These are phyloP conservation scores for Parelbella ahira DNA, from an alignment of 2,888 invertebrate genomes.

Conservation along the genomic window DNA sequence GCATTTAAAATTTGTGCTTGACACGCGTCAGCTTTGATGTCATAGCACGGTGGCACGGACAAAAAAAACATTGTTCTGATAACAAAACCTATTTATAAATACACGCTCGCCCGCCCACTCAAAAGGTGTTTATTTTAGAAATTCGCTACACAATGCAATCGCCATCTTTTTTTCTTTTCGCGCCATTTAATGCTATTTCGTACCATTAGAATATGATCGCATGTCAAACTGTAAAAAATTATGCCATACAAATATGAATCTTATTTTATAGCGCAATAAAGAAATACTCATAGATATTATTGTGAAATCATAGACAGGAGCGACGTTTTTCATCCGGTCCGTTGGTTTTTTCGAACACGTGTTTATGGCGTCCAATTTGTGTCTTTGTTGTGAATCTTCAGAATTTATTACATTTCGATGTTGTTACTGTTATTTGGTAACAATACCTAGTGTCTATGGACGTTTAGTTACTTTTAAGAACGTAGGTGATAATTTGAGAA, in stretches of 20 bases:
- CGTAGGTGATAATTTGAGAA: conserved; percentile 12
- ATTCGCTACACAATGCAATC: conserved; percentile 64
- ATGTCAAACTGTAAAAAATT: conserved; percentile 35
- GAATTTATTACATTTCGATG: conserved; percentile 50
- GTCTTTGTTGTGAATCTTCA: conserved; percentile 48
- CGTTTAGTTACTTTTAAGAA: conserved; percentile 1
- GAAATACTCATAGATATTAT: conserved; percentile 5
- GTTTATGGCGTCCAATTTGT: conserved; percentile 72
- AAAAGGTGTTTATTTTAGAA: conserved; percentile 79
- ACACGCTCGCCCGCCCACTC: conserved; percentile 76
- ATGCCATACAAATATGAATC: conserved; percentile 36
- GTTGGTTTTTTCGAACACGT: conserved; percentile 53
- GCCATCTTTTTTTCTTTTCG: conserved; percentile 71
- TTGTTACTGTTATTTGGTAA: conserved; percentile 32
- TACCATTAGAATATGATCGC: conserved; percentile 44
- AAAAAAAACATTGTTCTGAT: conserved; percentile 53
- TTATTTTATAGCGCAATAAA: conserved; percentile 31
- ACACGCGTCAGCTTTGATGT: conserved; percentile 35
- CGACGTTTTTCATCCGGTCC: conserved; percentile 19
- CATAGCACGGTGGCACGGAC: conserved; percentile 33
- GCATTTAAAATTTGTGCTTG: no score
- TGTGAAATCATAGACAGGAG: conserved; percentile 19
- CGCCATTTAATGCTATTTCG: conserved; percentile 76
- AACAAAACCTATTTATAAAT: conserved; percentile 79
- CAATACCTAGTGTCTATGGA: not conserved